Percentiles rank a stretch among this genome's conserved stretches.
These are phyloP conservation scores for Megaleporinus macrocephalus DNA, from an alignment of 2,113 vertebrate genomes.

Conservation along the genomic window DNA sequence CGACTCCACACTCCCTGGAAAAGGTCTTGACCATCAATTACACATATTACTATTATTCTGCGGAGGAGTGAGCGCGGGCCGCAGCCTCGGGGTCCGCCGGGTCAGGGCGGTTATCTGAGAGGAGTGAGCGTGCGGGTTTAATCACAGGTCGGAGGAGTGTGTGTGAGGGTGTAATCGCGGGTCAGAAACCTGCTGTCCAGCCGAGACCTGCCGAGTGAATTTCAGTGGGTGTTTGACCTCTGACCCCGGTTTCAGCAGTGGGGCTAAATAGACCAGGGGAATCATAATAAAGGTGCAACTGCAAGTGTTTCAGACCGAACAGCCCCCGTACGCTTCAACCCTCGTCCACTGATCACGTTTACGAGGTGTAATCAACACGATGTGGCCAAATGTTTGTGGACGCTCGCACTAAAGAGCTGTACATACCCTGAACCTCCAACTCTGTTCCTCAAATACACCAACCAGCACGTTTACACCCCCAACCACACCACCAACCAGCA, in stretches of 20 bases:
- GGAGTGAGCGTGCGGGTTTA: background rate
- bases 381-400: no score
- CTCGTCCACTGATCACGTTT: no score
- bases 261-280: constrained; percentile 22
- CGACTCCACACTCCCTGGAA: background rate
- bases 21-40: constrained; percentile 31
- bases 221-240: constrained; percentile 16
- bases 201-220: constrained; percentile 13
- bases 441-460: no score
- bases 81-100: background rate
- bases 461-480: no score
- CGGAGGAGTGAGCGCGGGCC: background rate
- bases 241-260: background rate
- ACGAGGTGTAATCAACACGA: no score
- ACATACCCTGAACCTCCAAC: no score
- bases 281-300: background rate
- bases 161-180: constrained; percentile 32
- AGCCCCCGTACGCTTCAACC: background rate
- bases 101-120: background rate
- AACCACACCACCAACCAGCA: no score
- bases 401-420: no score
- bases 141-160: constrained; percentile 2
- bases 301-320: no score
- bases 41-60: constrained; percentile 17
- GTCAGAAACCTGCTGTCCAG: constrained; percentile 7